Evolutionary conservation across 2,888 invertebrate genomes (phyloP), one percentile per base, ranked within the genome.

Genomic region (Eupithecia insigniata): DNA sequence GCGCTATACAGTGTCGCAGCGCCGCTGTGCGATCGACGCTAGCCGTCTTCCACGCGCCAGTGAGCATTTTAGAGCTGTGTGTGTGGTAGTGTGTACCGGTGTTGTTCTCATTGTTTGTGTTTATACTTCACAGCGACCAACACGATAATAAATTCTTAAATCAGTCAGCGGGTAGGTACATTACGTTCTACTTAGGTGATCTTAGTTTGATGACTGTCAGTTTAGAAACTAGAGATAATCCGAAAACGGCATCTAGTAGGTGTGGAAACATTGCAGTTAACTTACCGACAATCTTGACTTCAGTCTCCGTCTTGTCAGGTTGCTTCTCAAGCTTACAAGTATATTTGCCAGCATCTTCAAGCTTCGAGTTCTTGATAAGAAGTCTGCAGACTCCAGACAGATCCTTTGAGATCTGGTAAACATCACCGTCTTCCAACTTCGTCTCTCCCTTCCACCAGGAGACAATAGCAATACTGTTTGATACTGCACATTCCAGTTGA

Each of bases 391-490:
- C 96, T 70, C 99, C 99, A 82, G 97, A 96, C 84, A 98, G 96
- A 86, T 99, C 99, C 90, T 99, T 99, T 18, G 98, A 98, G 81
- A 99, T 98, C 80, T 97, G 96, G 90, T 95, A 98, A 78, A 96
- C 96, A 69, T 98, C 98, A 69, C 96, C 96, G 75, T 98, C 97
- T 92, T 97, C 95, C n/a, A 99, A 86, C 86, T 97, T 97, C 30
- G 95, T 95, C 43, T 97, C 97, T 82, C 96, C 98, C 88, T 96
- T 97, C 92, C 96, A 98, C 99, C 99, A 99, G 67, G 97, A 96
- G n/a, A 99, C 97, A 81, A 97, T 96, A 12, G 99, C 99, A 90
- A 99, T 96, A 82, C 97, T 98, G 87, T 97, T 99, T 85, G 98
- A 99, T 62, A 99, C 97, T 51, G 97, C 96, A 93, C 99, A 99